Percentiles rank a stretch among this genome's conserved stretches.
Conservation (phyloP, 2,888 invertebrate species). For the Nomada hirtipes region DNA sequence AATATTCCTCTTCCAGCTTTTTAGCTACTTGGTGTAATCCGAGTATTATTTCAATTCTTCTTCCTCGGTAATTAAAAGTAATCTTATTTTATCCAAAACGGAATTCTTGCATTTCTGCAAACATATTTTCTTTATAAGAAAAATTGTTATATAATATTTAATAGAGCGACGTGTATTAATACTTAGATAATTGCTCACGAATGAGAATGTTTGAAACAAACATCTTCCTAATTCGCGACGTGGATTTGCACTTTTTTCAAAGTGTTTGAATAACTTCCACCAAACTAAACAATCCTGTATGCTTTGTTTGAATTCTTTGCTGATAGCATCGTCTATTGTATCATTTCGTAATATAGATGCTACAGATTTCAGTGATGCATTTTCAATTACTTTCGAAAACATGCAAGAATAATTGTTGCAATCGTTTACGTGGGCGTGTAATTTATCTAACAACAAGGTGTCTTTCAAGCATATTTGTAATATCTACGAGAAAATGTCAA, state of each 20-base stretch:
- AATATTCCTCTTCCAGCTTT: background rate
- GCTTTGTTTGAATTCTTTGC: slow-evolving; percentile 30
- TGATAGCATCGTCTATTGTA: slow-evolving; percentile 19
- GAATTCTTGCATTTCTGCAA: slow-evolving; percentile 48
- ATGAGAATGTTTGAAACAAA: slow-evolving; percentile 55
- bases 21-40: background rate
- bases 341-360: slow-evolving; percentile 45
- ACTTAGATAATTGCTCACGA: slow-evolving; percentile 26
- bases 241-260: slow-evolving; percentile 41
- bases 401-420: slow-evolving; percentile 53
- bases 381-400: slow-evolving; percentile 52
- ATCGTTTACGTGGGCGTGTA: slow-evolving; percentile 29
- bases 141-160: background rate
- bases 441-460: slow-evolving; percentile 38
- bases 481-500: slow-evolving; percentile 23
- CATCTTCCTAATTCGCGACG: slow-evolving; percentile 47
- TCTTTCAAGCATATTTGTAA: slow-evolving; percentile 54
- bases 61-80: slow-evolving; percentile 11
- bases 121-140: background rate
- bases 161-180: background rate
- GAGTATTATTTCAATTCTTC: background rate
- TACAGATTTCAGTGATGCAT: slow-evolving; percentile 44
- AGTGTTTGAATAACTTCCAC: slow-evolving; percentile 55
- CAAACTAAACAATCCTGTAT: slow-evolving; percentile 50
- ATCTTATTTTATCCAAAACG: slow-evolving; percentile 33